Base-by-base conservation (phyloP, 2,797 vertebrate species). In the Poeciliopsis infans region DNA sequence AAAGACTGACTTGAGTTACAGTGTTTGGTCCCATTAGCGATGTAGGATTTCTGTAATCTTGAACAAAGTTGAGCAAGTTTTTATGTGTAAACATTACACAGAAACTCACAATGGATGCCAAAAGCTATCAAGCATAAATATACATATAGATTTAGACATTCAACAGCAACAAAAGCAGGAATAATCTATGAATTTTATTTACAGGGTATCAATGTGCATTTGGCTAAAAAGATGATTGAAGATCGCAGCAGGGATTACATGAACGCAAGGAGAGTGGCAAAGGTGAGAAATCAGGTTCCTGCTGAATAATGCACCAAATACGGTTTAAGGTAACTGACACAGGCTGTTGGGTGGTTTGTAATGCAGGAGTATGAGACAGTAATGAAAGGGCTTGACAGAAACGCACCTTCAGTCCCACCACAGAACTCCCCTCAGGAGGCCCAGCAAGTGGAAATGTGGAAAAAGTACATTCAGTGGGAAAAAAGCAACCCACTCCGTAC, bases 201-300 rank as follows among this genome's bases (percentile, higher is more conserved):
- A 68, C 93, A 99, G 98, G 98, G 98, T 81, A 99, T 99, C 90
- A 99, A 99, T 89, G 96, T 99, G 85, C 98, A 99, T 90, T 95
- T 99, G 95, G 98, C 98, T 80, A 99, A 99, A 96, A 99, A 99
- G 95, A 99, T 99, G 98, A 99, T 99, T 69, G 98, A 99, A 92
- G 98, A 99, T 93, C 97, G 98, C 76, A 99, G 98, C 92, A 96
- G 98, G 94, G 98, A 99, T 94, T 99, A 99, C 87, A 99, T 99
- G 98, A 99, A 99, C 7, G 98, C 98, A 76, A 96, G 98, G 84
- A 98, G 98, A 82, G 98, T 99, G 75, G 98, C 98, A 77, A 99
- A 99, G 97, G 98, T 99, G 95, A 90, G 92, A 70, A 43, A 45
- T 33, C 6, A 47, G 12, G n/a, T 36, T 3, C 47, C 25, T 11